Evolutionary conservation across 2,888 invertebrate genomes (phyloP), one percentile per base, ranked within the genome.

Genomic region (Octodonta nipae): DNA sequence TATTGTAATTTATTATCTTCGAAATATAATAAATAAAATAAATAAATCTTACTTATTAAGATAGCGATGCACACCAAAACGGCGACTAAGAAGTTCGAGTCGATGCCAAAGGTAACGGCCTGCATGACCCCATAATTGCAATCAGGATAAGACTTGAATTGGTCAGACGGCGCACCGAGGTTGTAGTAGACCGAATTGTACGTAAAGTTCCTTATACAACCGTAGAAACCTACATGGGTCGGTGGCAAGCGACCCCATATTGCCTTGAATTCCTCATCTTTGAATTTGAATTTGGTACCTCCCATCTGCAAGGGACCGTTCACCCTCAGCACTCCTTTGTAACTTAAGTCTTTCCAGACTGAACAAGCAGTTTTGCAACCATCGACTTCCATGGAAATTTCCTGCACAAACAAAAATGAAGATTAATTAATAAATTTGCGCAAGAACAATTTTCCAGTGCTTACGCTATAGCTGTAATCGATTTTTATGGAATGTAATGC

Each of bases 201-300:
- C 1, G 88, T 81, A 42, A 96, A 72, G 60, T 95, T 92, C 44
- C 82, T 76, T 43, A 96, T 77, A 58, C 95, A 96, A 3, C 96
- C 96, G 27, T 72, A 68, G 57, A 89, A 91, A 36, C 80, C 78
- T 39, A 70, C 75, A 40, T 68, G 69, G 28, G 68, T 70, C 8
- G 75, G 76, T 2, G 86, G 85, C 4, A 68, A 64, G 47, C 77
- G 65, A 13, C 70, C 63, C 85, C 87, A 87, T 33, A 75, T 71
- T 34, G 75, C 71, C 15, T 68, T 64, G 0, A 65, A 56, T 0
- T 74, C 73, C 15, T 86, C 56, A 13, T 66, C 58, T n/a, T 65
- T 61, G 28, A 85, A 63, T 50, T 80, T 71, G 30, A 75, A 66
- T 24, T 75, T 71, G 0, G 78, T 68, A 4, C 86, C 86, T 14